Conservation (phyloP, 2,797 vertebrate genomes). For the Cynopterus sphinx region DNA sequence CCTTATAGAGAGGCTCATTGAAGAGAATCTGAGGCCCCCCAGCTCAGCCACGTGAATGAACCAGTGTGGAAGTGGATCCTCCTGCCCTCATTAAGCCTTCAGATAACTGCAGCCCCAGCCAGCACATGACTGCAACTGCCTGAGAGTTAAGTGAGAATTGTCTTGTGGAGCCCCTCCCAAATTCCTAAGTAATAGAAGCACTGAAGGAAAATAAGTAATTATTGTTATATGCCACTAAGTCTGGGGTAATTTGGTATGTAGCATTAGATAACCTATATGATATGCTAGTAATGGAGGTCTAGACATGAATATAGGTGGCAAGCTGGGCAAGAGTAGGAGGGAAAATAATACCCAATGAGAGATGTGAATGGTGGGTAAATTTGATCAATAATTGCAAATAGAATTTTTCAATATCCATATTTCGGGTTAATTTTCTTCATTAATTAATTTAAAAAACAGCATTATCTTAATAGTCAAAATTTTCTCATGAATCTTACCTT, state of each 20-base stretch:
- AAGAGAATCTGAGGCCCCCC: not conserved
- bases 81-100: not conserved
- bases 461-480: not conserved
- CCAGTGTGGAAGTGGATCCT: not conserved
- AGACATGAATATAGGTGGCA: not conserved
- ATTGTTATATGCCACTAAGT: not conserved
- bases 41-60: not conserved
- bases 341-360: not conserved
- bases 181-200: not conserved
- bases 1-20: not conserved
- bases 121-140: not conserved
- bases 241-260: not conserved
- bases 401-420: not conserved
- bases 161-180: not conserved
- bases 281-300: not conserved
- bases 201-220: not conserved
- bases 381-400: not conserved
- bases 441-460: not conserved
- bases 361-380: not conserved
- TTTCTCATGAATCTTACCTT: conserved; percentile 80
- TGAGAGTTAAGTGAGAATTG: not conserved
- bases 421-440: not conserved
- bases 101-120: not conserved
- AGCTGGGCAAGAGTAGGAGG: not conserved
- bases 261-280: not conserved